A percentile compares a stretch with the other conserved stretches of the same genome.
phyloP scores from a whole-genome alignment of 2,797 vertebrate genomes.

The Macrochelys suwanniensis region DNA sequence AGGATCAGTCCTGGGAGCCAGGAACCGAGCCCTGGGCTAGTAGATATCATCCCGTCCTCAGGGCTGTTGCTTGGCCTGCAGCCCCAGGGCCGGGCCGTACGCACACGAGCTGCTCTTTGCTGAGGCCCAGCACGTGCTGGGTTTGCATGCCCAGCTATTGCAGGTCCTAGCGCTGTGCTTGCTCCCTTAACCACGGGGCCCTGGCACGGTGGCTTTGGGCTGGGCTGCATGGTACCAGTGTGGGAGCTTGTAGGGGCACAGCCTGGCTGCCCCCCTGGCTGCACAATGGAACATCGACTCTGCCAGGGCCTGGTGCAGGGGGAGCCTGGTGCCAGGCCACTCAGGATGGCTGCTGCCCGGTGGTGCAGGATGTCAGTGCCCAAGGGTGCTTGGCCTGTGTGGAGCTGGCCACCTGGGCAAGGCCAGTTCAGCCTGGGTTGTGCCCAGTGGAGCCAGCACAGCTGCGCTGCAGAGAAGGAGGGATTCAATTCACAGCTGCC shows the following conservation, averaged over 20 bases:
- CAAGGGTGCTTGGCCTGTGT: background rate
- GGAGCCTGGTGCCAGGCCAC: background rate
- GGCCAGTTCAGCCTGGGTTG: background rate
- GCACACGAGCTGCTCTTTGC: background rate
- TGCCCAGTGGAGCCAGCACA: background rate
- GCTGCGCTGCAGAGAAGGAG: background rate
- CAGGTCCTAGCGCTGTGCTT: background rate
- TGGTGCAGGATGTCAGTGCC: background rate
- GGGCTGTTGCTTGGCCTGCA: background rate
- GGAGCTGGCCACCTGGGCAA: background rate
- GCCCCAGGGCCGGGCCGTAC: fast-evolving
- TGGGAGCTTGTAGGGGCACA: background rate
- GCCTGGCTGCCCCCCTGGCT: background rate
- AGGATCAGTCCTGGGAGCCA: background rate
- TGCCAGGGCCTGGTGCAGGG: background rate
- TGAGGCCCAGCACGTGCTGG: background rate
- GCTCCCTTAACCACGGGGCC: background rate
- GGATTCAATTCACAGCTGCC: background rate
- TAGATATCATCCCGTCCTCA: background rate
- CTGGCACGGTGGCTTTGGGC: background rate
- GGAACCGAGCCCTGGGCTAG: background rate
- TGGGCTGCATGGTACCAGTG: background rate
- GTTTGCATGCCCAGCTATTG: background rate
- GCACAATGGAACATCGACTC: background rate
- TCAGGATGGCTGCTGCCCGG: no score